phyloP scores from a whole-genome alignment of 2,113 vertebrate species.

The Zeus faber region DNA sequence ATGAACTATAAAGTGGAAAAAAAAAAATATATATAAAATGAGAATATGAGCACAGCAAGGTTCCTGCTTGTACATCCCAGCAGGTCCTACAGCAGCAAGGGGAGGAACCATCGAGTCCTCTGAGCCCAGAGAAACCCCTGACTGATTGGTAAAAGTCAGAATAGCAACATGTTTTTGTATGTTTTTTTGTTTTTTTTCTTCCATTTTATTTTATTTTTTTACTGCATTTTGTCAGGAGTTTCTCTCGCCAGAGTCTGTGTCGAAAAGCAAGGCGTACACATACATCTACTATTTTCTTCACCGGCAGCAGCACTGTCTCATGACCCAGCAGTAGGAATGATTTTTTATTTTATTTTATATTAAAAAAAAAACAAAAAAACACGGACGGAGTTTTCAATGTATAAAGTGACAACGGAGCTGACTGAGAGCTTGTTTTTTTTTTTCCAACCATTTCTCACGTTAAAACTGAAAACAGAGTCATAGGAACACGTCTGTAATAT shows the following conservation, averaged over 20 bases:
- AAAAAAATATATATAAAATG: conserved; percentile 64
- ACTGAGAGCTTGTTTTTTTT: conserved; percentile 28
- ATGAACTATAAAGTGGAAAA: conserved; percentile 49
- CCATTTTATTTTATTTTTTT: too few species aligned
- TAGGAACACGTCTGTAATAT: conserved; percentile 81
- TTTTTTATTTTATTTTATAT: conserved; percentile 35
- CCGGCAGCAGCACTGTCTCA: conserved; percentile 55
- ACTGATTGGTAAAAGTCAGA: conserved; percentile 52
- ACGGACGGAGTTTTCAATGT: conserved; percentile 63
- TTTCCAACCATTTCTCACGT: conserved; percentile 7
- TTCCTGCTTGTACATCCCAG: conserved; percentile 63
- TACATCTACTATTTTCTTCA: conserved; percentile 40
- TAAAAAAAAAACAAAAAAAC: too few species aligned
- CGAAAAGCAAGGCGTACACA: conserved; percentile 49
- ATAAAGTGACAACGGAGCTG: conserved; percentile 35
- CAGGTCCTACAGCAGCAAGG: conserved; percentile 76
- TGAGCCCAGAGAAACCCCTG: conserved; percentile 65
- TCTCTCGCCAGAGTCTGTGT: conserved; percentile 67
- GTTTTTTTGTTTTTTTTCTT: too few species aligned
- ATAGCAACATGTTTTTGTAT: too few species aligned
- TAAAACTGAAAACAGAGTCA: conserved; percentile 70
- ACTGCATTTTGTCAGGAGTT: conserved; percentile 49
- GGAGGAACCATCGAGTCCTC: conserved; percentile 69
- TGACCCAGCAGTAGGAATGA: conserved; percentile 71
- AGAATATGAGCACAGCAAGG: conserved; percentile 72